Conservation (phyloP, 2,888 invertebrate genomes). For the Ectropis crepuscularia region DNA sequence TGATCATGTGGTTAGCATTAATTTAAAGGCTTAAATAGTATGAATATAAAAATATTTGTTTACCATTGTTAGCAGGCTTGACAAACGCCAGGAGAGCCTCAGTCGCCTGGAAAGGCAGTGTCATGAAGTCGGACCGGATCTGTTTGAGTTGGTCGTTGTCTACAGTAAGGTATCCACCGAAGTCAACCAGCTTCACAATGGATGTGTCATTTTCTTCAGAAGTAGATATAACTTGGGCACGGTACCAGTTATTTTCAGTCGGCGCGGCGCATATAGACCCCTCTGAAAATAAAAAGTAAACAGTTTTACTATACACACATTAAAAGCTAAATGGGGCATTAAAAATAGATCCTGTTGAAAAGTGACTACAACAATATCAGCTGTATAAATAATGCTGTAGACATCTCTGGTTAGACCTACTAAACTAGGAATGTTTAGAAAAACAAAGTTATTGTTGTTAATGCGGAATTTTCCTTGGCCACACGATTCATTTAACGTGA, state of each 20-base stretch:
- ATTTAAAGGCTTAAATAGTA: background rate
- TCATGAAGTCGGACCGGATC: conserved; percentile 96
- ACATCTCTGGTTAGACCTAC: background rate
- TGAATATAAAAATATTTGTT: conserved; percentile 33
- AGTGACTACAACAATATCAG: too few species aligned
- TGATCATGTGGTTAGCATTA: too few species aligned
- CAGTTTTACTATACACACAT: background rate
- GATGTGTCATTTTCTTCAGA: conserved; percentile 89
- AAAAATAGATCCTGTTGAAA: conserved; percentile 1
- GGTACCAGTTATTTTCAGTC: conserved; percentile 94
- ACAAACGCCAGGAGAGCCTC: conserved; percentile 97
- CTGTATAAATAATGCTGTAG: background rate
- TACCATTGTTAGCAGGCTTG: conserved; percentile 89
- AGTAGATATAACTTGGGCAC: conserved; percentile 91
- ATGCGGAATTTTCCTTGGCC: conserved; percentile 5
- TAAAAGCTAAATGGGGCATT: background rate
- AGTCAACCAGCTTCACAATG: conserved; percentile 96
- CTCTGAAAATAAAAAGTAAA: conserved; percentile 75
- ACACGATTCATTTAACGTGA: background rate
- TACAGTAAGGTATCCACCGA: conserved; percentile 95
- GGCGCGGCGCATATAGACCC: conserved; percentile 96
- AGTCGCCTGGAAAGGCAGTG: conserved; percentile 98
- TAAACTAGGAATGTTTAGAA: conserved; percentile 7
- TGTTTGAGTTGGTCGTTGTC: conserved; percentile 92
- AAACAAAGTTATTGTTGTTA: conserved; percentile 2